These are phyloP conservation scores for Holacanthus passer DNA, from an alignment of 2,113 vertebrate species.

Conservation along the genomic window DNA sequence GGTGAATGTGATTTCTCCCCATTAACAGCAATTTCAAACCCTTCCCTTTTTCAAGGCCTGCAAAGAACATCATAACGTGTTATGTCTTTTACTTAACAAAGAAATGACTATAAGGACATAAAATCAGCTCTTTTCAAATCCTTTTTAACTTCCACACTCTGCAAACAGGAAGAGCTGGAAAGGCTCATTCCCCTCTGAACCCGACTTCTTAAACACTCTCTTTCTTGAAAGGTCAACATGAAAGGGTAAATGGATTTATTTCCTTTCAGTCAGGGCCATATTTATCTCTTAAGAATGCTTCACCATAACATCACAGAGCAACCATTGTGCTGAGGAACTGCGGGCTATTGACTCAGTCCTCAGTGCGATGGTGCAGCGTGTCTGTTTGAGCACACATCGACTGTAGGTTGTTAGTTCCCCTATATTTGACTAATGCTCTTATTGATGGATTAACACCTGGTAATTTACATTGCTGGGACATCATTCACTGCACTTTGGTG, in stretches of 20 bases:
- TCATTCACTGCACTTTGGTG: conserved; percentile 5
- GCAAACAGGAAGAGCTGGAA: conserved; percentile 10
- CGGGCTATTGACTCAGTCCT: conserved; percentile 17
- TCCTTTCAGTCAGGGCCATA: conserved; percentile 22
- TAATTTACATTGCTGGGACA: conserved; percentile 26
- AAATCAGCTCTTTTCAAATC: neutral
- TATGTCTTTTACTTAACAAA: conserved; percentile 6
- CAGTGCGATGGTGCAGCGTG: neutral
- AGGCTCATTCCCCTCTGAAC: conserved; percentile 7
- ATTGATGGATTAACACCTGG: conserved; percentile 47
- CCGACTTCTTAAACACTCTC: conserved; percentile 21
- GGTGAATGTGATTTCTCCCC: conserved; percentile 14
- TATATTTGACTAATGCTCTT: conserved; percentile 46
- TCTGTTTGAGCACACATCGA: conserved; percentile 14
- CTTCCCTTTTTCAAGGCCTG: conserved; percentile 71
- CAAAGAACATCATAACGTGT: conserved; percentile 44
- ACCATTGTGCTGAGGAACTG: conserved; percentile 24
- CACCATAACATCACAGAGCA: conserved; percentile 8
- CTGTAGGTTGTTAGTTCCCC: conserved; percentile 22
- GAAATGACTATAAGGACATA: neutral
- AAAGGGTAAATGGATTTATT: conserved; percentile 51
- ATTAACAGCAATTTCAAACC: conserved; percentile 18
- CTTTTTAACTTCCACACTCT: neutral
- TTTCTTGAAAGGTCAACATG: conserved; percentile 44
- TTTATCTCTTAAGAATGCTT: conserved; percentile 41